A percentile compares a stretch with the other conserved stretches of the same genome.
Evolutionary conservation across 2,797 vertebrate species (phyloP).

Genomic region (Salmo trutta): DNA sequence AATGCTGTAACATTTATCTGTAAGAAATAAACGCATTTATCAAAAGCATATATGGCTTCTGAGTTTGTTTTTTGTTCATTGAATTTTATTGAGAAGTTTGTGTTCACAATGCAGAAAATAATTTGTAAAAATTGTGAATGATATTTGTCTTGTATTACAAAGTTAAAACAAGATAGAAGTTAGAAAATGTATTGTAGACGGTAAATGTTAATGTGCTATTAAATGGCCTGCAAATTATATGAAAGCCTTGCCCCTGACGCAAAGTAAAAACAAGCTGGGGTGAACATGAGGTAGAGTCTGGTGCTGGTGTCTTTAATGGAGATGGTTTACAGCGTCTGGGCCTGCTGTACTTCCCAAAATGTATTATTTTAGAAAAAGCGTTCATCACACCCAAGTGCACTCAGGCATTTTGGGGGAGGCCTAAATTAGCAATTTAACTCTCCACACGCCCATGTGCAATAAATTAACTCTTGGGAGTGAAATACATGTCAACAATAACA

Average conservation of each 20-base stretch:
- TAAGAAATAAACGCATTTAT: conserved; percentile 1
- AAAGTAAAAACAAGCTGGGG: conserved; percentile 12
- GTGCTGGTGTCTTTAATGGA: conserved; percentile 5
- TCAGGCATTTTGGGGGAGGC: background rate
- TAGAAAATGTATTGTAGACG: conserved; percentile 46
- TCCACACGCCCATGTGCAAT: background rate
- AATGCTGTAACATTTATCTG: conserved; percentile 1
- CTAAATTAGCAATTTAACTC: conserved; percentile 13
- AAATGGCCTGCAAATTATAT: conserved; percentile 51
- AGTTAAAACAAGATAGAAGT: conserved; percentile 12
- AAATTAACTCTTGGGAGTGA: background rate
- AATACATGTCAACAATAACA: background rate
- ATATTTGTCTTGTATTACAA: background rate
- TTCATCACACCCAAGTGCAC: conserved; percentile 37
- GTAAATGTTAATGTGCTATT: conserved; percentile 61
- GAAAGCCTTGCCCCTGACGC: conserved; percentile 40
- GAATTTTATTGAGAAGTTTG: background rate
- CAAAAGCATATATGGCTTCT: background rate
- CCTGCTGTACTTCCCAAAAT: conserved; percentile 55
- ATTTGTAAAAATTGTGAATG: background rate
- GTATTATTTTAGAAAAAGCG: conserved; percentile 53
- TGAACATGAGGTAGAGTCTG: conserved; percentile 5
- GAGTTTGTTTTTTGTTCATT: conserved; percentile 3
- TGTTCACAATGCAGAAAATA: background rate
- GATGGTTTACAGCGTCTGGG: conserved; percentile 46